Conservation (phyloP, 2,888 invertebrate genomes). For the Thereva unica region DNA sequence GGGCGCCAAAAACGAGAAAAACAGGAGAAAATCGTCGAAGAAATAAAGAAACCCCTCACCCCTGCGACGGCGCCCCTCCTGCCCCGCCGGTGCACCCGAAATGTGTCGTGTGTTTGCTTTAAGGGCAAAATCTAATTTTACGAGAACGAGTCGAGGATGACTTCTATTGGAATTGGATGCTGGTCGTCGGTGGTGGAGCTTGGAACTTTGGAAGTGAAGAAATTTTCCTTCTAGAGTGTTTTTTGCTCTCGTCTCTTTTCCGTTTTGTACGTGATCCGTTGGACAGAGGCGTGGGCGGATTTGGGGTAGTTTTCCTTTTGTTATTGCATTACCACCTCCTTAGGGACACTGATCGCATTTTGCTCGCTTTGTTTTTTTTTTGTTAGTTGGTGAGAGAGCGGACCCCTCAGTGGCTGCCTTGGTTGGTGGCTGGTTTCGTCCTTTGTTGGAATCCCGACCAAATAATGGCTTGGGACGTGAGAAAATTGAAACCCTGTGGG, state of each 20-base stretch:
- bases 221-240: too few species aligned
- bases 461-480: slow-evolving; percentile 18
- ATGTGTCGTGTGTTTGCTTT: slow-evolving; percentile 27
- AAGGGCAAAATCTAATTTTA: slow-evolving; percentile 33
- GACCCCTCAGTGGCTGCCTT: too few species aligned
- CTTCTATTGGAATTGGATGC: slow-evolving; percentile 26
- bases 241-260: too few species aligned
- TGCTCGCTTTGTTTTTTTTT: neutral
- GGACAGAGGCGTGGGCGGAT: too few species aligned
- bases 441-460: neutral
- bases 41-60: slow-evolving; percentile 2
- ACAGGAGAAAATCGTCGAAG: slow-evolving; percentile 15
- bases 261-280: too few species aligned
- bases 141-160: slow-evolving; percentile 16
- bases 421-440: too few species aligned
- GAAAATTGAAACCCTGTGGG: slow-evolving; percentile 15
- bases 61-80: neutral
- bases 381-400: neutral
- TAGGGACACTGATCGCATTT: slow-evolving; percentile 15
- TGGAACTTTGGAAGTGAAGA: neutral
- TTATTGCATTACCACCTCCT: neutral
- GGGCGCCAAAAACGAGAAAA: slow-evolving; percentile 28
- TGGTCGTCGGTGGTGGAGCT: slow-evolving; percentile 15
- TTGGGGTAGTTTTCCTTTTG: neutral
- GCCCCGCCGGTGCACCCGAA: neutral